A percentile compares a stretch with the other conserved stretches of the same genome.
Evolutionary conservation across 2,888 invertebrate species (phyloP).

Genomic region (Cheilosia grossa): DNA sequence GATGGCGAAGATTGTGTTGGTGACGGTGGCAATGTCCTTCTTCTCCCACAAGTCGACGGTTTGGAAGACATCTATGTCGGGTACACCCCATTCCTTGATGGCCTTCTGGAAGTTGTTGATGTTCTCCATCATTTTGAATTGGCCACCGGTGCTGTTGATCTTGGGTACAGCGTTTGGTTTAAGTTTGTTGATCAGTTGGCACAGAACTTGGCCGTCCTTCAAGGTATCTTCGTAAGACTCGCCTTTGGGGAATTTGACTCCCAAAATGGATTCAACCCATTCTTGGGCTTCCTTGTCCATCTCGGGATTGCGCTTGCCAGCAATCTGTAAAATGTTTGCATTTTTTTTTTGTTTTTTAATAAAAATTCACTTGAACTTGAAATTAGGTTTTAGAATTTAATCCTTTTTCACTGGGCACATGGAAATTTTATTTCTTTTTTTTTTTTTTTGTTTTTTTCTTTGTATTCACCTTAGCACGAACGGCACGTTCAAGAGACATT

Average conservation of each 20-base stretch:
- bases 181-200: slow-evolving; percentile 97
- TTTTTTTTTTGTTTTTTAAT: slow-evolving; percentile 11
- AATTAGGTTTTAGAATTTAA: slow-evolving; percentile 36
- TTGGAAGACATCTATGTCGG: slow-evolving; percentile 96
- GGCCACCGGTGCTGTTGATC: slow-evolving; percentile 96
- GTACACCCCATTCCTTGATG: slow-evolving; percentile 93
- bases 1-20: slow-evolving; percentile 92
- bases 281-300: slow-evolving; percentile 94
- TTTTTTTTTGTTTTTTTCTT: too few relatives aligned
- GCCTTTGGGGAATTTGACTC: slow-evolving; percentile 93
- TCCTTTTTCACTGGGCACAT: neutral
- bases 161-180: slow-evolving; percentile 94
- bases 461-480: slow-evolving; percentile 91
- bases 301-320: slow-evolving; percentile 91
- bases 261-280: slow-evolving; percentile 95
- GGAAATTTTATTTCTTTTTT: slow-evolving; percentile 12
- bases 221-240: slow-evolving; percentile 94
- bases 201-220: slow-evolving; percentile 95
- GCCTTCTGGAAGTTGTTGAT: slow-evolving; percentile 96
- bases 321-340: slow-evolving; percentile 85
- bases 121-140: slow-evolving; percentile 99
- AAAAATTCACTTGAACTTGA: slow-evolving; percentile 35
- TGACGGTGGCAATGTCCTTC: slow-evolving; percentile 94
- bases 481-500: slow-evolving; percentile 97
- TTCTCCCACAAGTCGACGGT: slow-evolving; percentile 98